phyloP scores from a whole-genome alignment of 2,113 vertebrate species.

The Pica pica region DNA sequence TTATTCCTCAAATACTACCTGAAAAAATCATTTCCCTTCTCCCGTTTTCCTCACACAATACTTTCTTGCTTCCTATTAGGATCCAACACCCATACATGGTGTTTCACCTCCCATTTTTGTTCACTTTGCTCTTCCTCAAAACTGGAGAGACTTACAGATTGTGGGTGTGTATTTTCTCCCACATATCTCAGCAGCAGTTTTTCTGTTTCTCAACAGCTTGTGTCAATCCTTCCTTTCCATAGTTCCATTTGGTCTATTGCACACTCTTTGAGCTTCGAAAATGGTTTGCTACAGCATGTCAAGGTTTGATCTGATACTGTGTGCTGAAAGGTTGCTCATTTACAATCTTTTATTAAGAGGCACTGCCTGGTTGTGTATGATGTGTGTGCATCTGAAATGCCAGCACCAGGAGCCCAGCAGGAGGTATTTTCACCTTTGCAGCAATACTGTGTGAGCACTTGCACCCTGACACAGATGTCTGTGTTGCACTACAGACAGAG shows the following conservation, averaged over 20 bases:
- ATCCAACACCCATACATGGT: rapidly evolving
- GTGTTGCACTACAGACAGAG: neutral
- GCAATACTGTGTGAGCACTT: rapidly evolving
- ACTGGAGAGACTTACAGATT: neutral
- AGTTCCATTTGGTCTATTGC: neutral
- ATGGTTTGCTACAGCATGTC: neutral
- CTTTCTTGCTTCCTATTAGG: neutral
- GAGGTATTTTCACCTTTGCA: neutral
- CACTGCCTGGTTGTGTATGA: neutral
- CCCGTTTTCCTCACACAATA: neutral
- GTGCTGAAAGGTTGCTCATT: neutral
- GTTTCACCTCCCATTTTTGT: neutral
- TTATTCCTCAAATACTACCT: neutral
- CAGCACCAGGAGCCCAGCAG: neutral
- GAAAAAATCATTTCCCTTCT: neutral
- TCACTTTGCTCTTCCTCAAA: neutral
- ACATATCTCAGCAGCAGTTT: neutral
- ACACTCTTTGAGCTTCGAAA: neutral
- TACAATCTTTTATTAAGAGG: neutral
- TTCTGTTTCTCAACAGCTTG: neutral
- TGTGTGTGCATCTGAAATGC: neutral
- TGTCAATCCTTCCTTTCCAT: neutral
- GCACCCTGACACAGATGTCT: neutral
- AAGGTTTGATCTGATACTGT: neutral
- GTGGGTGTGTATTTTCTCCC: neutral